Conservation (phyloP, 2,797 vertebrate genomes). For the Pseudocheirus occidentalis region DNA sequence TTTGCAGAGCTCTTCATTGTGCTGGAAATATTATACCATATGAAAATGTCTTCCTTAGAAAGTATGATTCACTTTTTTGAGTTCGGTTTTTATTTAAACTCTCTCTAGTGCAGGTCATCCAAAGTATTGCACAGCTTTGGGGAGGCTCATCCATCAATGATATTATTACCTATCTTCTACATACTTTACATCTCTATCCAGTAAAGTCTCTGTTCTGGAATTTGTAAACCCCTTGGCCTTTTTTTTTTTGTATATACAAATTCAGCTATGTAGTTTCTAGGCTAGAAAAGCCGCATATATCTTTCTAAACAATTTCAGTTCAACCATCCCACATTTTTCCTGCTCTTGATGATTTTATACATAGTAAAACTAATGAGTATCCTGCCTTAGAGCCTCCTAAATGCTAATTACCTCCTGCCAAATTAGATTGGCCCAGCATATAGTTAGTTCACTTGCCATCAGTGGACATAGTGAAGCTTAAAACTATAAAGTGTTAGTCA, state of each 20-base stretch:
- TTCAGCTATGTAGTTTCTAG: not conserved
- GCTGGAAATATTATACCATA: slow-evolving; percentile 59
- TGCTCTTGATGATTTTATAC: not conserved
- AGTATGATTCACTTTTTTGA: slow-evolving; percentile 54
- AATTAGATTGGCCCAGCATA: not conserved
- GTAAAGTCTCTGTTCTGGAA: slow-evolving; percentile 41
- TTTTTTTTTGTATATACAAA: slow-evolving; percentile 22
- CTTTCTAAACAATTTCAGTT: slow-evolving; percentile 33
- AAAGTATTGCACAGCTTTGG: slow-evolving; percentile 55
- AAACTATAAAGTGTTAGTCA: not conserved
- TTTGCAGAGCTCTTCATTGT: slow-evolving; percentile 23
- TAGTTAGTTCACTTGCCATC: slow-evolving; percentile 12
- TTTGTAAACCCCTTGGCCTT: slow-evolving; percentile 45
- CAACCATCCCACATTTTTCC: not conserved
- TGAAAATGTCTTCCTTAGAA: slow-evolving; percentile 61
- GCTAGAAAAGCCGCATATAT: slow-evolving; percentile 2
- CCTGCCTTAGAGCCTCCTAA: not conserved
- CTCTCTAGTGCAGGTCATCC: slow-evolving; percentile 56
- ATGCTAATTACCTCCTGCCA: not conserved
- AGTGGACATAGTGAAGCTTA: not conserved
- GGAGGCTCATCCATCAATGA: slow-evolving; percentile 52
- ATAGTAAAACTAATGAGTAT: not conserved
- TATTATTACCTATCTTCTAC: slow-evolving; percentile 32
- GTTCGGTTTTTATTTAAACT: slow-evolving; percentile 56
- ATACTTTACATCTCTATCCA: slow-evolving; percentile 56